Base-by-base conservation (phyloP, 2,797 vertebrate species). In the Nyctibius grandis region DNA sequence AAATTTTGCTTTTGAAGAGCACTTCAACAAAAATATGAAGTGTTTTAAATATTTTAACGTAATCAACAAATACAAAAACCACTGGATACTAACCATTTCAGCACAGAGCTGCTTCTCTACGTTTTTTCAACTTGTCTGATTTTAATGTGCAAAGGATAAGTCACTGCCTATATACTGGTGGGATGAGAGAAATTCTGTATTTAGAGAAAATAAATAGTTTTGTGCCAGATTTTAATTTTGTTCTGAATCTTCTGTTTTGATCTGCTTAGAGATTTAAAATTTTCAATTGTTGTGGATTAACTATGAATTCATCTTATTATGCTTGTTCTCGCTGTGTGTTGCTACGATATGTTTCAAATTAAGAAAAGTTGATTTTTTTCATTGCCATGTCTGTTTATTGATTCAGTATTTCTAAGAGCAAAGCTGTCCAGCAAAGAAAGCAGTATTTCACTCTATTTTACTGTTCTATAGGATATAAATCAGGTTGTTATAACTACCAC, bases 321-420 rank as follows among this genome's bases (percentile, higher is more conserved):
- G 5, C 5, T 31, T 67, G 2, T 15, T 78, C 12, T 56, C 72
- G 1, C 8, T 76, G 38, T 61, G 3, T 38, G 17, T 60, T 84
- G n/a, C 18, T 51, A 48, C 5, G 12, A 69, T n/a, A 34, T 44
- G 6, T 51, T 72, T 26, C 3, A 7, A 36, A 47, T 42, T 53
- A 60, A 6, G 28, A 63, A 81, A 42, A 4, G 4, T 0, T 26
- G 3, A 6, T 11, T 19, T 64, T 56, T 63, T 88, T 88, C 36
- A 28, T 13, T 29, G 3, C 2, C 0, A 0, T 54, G 1, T 56
- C 22, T 80, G 5, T 23, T 80, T 84, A 21, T 3, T 60, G 17
- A 40, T 42, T 73, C 11, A 40, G 9, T 53, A 67, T 51, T 67
- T 87, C 20, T 75, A 31, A 63, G 75, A 78, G 1, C 5, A 89